Evolutionary conservation across 1,140 invertebrate genomes (phyloP).

Genomic region (Littorina saxatilis): DNA sequence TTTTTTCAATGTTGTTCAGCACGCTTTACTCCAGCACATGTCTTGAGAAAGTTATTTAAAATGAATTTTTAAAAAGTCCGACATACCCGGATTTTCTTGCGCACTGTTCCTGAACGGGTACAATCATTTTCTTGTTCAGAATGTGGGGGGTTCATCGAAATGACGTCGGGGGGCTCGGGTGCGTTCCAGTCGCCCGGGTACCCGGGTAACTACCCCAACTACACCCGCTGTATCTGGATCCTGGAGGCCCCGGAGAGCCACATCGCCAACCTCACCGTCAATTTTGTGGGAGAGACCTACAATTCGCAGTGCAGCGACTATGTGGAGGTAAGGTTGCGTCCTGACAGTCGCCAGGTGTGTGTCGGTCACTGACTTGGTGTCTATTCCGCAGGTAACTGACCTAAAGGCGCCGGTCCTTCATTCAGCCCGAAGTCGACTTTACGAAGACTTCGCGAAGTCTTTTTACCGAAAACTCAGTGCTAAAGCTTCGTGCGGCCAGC

Average conservation of each 20-base stretch:
- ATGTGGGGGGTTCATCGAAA: slow-evolving; percentile 33
- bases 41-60: neutral
- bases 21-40: no score
- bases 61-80: neutral
- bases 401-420: no score
- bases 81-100: neutral
- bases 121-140: slow-evolving; percentile 27
- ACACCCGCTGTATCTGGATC: slow-evolving; percentile 57
- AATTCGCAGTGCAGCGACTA: slow-evolving; percentile 45
- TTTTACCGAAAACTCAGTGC: no score
- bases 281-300: slow-evolving; percentile 38
- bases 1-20: no score
- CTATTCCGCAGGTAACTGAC: neutral
- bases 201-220: slow-evolving; percentile 45
- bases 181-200: slow-evolving; percentile 31
- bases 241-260: slow-evolving; percentile 41
- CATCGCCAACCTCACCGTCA: slow-evolving; percentile 35
- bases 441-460: no score
- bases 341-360: no score
- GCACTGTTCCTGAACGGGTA: no score
- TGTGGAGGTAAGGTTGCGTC: slow-evolving; percentile 40
- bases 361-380: neutral
- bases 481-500: no score
- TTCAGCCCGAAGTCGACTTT: no score
- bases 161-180: neutral